These are phyloP conservation scores for Fregata magnificens DNA, from an alignment of 2,113 vertebrate species.

Conservation along the genomic window DNA sequence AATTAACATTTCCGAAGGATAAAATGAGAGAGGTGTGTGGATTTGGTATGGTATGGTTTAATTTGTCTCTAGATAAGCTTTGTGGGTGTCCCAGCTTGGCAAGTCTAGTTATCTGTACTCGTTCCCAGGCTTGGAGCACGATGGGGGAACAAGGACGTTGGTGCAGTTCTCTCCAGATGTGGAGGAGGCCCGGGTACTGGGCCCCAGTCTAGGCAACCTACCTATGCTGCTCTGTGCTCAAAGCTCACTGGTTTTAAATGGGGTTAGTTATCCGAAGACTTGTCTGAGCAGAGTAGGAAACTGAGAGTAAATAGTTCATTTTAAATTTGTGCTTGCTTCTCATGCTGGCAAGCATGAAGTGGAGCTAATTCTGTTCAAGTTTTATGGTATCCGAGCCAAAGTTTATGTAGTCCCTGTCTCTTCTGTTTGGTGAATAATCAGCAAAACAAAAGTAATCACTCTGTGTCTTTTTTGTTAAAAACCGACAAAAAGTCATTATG, in stretches of 20 bases:
- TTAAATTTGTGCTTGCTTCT: background rate
- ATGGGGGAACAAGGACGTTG: accelerated
- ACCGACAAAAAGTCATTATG: background rate
- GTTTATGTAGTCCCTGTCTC: background rate
- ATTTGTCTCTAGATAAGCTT: background rate
- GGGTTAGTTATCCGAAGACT: no score
- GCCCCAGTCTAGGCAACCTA: background rate
- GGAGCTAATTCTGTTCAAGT: background rate
- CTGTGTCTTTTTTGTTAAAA: background rate
- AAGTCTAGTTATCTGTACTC: accelerated
- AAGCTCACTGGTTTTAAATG: background rate
- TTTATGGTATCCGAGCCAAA: background rate
- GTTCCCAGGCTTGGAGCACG: background rate
- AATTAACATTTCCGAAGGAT: background rate
- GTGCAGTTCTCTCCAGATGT: background rate
- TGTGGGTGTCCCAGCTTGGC: background rate
- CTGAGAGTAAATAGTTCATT: background rate
- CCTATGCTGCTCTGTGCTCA: background rate
- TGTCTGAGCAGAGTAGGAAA: accelerated
- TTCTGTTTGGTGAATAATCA: background rate
- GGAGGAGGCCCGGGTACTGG: background rate
- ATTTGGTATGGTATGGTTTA: background rate
- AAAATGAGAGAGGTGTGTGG: background rate
- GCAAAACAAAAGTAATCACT: background rate
- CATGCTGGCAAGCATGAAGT: background rate